These are phyloP conservation scores for Valencia hispanica DNA, from an alignment of 2,797 vertebrate species.

Conservation along the genomic window DNA sequence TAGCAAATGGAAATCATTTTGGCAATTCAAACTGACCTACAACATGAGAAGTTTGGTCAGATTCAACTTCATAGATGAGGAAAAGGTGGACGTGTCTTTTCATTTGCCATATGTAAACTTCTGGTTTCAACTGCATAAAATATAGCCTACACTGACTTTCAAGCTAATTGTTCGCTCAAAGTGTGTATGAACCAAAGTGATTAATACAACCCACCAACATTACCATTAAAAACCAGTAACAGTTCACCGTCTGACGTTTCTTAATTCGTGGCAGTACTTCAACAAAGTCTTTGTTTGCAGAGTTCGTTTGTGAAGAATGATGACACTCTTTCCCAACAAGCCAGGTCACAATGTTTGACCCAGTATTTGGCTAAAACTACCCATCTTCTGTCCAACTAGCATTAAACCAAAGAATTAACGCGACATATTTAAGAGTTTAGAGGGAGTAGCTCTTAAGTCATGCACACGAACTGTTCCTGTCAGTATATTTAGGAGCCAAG, in stretches of 20 bases:
- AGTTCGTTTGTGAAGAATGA: background rate
- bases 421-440: background rate
- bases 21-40: too few species aligned
- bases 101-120: too few species aligned
- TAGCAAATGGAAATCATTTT: too few species aligned
- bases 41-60: too few species aligned
- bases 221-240: background rate
- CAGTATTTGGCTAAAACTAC: background rate
- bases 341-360: background rate
- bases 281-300: background rate
- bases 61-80: too few species aligned
- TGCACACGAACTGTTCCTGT: background rate
- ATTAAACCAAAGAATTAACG: background rate
- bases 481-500: conserved; percentile 3
- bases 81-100: too few species aligned
- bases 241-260: background rate
- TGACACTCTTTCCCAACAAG: background rate
- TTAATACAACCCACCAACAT: background rate
- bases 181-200: background rate
- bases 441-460: background rate
- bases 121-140: too few species aligned
- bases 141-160: too few species aligned
- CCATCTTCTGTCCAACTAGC: background rate
- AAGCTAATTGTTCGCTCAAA: background rate
- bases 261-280: background rate